Percentiles rank a stretch among this genome's conserved stretches.
These are phyloP conservation scores for Oncorhynchus kisutch DNA, from an alignment of 2,113 vertebrate species.

Conservation along the genomic window DNA sequence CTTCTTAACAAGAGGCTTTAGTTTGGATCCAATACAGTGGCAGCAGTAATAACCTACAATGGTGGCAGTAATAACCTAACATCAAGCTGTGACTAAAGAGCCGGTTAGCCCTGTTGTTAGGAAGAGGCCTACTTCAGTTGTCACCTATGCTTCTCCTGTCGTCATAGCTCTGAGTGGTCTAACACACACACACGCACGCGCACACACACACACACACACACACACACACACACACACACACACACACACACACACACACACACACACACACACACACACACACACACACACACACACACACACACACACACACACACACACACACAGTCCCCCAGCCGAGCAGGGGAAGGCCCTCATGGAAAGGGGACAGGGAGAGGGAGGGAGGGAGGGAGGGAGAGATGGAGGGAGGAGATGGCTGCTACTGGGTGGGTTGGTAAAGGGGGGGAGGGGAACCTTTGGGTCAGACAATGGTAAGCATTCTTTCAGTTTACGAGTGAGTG, in stretches of 20 bases:
- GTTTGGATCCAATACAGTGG: constrained; percentile 1
- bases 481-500: constrained; percentile 95
- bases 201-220: not conserved
- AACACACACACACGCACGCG: not conserved
- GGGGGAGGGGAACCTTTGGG: constrained; percentile 72
- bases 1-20: constrained; percentile 31
- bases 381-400: constrained; percentile 1
- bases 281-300: not conserved
- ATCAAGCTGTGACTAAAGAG: constrained; percentile 25
- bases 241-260: not conserved
- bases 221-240: fast-evolving
- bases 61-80: constrained; percentile 24
- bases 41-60: not conserved
- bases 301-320: not conserved
- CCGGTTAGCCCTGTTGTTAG: constrained; percentile 25
- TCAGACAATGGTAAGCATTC: constrained; percentile 88
- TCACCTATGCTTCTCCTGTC: constrained; percentile 36
- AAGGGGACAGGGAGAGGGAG: constrained; percentile 46
- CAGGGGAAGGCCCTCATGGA: constrained; percentile 39
- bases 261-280: not conserved
- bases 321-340: not conserved
- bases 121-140: constrained; percentile 22
- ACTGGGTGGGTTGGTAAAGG: constrained; percentile 72
- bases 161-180: constrained; percentile 27
- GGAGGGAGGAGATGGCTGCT: constrained; percentile 62